A percentile compares a stretch with the other conserved stretches of the same genome.
phyloP scores from a whole-genome alignment of 1,140 invertebrate genomes.

The Apis florea region DNA sequence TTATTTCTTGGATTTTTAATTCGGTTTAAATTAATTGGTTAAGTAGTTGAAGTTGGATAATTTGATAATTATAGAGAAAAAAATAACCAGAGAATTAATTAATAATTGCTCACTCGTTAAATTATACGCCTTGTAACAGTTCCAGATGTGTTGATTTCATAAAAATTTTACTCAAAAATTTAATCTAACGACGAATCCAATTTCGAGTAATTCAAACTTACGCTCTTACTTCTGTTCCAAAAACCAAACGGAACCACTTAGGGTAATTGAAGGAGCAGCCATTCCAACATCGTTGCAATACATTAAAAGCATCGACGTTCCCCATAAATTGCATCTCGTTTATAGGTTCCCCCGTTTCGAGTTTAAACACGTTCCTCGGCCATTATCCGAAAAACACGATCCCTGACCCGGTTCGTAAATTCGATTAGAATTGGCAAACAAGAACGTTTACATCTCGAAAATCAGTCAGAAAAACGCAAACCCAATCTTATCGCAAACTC shows the following conservation, averaged over 20 bases:
- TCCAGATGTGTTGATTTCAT: not conserved
- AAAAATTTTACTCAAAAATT: not conserved
- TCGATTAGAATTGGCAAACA: not conserved
- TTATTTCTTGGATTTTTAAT: too few relatives aligned
- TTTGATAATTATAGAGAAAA: too few relatives aligned
- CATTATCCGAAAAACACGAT: not conserved
- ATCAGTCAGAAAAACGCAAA: not conserved
- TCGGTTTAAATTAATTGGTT: too few relatives aligned
- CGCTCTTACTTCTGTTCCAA: not conserved
- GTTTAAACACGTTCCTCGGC: not conserved
- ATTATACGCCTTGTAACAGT: too few relatives aligned
- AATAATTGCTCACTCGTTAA: too few relatives aligned
- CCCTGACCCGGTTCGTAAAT: not conserved
- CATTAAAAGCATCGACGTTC: not conserved
- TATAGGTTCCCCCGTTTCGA: not conserved
- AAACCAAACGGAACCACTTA: not conserved
- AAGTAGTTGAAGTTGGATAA: too few relatives aligned
- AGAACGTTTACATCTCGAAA: not conserved
- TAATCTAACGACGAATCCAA: not conserved
- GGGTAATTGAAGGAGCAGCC: conserved; percentile 5
- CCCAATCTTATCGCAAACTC: conserved; percentile 16
- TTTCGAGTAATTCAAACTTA: not conserved
- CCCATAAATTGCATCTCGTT: not conserved
- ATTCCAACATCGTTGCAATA: not conserved
- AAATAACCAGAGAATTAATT: too few relatives aligned